These are phyloP conservation scores for Cotesia congregata DNA, from an alignment of 2,888 invertebrate genomes.

Conservation along the genomic window DNA sequence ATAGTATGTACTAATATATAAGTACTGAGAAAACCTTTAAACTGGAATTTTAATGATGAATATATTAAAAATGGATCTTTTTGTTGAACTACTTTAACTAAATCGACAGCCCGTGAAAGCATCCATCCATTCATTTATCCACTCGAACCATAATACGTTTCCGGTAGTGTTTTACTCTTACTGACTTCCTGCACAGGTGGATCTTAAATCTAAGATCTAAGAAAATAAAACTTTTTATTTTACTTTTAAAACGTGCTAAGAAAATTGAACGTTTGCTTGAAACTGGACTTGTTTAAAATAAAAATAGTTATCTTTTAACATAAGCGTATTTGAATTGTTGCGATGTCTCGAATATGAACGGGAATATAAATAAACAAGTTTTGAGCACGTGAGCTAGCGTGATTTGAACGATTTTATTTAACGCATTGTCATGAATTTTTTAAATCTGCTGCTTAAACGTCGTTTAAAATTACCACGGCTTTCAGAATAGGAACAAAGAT, in stretches of 20 bases:
- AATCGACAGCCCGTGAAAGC: constrained; percentile 41
- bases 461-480: too few relatives aligned
- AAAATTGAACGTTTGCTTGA: too few relatives aligned
- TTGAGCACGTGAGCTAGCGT: constrained; percentile 7
- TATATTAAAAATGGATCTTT: neutral
- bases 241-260: neutral
- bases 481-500: too few relatives aligned
- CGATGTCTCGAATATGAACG: constrained; percentile 14
- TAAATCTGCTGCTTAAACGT: neutral
- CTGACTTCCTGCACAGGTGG: constrained; percentile 30
- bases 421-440: neutral
- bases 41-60: neutral
- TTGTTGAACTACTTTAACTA: constrained; percentile 12
- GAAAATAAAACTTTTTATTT: constrained; percentile 8
- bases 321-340: neutral
- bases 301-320: neutral
- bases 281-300: neutral
- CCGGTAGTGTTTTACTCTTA: constrained; percentile 47
- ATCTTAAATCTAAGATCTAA: constrained; percentile 9
- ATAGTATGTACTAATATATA: neutral
- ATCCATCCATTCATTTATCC: constrained; percentile 33
- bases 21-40: neutral
- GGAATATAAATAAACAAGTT: neutral
- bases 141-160: constrained; percentile 47
- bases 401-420: neutral